Conservation (phyloP, 2,113 vertebrate species). For the Bujurquina vittata region DNA sequence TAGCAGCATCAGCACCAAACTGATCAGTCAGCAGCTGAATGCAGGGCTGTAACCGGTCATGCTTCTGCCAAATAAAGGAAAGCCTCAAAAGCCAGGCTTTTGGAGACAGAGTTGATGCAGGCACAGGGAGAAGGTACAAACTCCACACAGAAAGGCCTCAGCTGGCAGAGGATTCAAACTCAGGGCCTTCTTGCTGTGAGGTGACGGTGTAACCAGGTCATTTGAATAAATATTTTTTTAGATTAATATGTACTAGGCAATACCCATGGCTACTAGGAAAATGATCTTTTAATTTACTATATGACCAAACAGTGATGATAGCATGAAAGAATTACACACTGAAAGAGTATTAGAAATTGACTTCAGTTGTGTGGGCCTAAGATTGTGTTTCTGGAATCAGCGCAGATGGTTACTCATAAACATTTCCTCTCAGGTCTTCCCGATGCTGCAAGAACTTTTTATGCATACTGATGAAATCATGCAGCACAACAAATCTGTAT, state of each 20-base stretch:
- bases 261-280: background rate
- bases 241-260: background rate
- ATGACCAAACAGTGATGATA: accelerated
- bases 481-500: background rate
- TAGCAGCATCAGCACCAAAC: background rate
- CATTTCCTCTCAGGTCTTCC: constrained; percentile 1
- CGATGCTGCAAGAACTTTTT: background rate
- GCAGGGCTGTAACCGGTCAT: accelerated
- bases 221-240: no score
- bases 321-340: background rate
- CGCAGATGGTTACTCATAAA: background rate
- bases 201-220: background rate
- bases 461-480: background rate
- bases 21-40: background rate
- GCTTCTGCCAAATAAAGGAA: background rate
- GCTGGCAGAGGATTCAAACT: no score
- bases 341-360: background rate
- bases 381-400: background rate
- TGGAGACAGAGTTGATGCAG: background rate
- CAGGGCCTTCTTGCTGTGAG: no score
- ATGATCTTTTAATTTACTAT: background rate
- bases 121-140: accelerated
- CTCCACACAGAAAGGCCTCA: background rate
- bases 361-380: background rate
- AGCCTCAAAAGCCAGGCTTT: background rate